phyloP scores from a whole-genome alignment of 37 sponge, comb jelly and placozoan genomes.

The Aplysina aerophoba region DNA sequence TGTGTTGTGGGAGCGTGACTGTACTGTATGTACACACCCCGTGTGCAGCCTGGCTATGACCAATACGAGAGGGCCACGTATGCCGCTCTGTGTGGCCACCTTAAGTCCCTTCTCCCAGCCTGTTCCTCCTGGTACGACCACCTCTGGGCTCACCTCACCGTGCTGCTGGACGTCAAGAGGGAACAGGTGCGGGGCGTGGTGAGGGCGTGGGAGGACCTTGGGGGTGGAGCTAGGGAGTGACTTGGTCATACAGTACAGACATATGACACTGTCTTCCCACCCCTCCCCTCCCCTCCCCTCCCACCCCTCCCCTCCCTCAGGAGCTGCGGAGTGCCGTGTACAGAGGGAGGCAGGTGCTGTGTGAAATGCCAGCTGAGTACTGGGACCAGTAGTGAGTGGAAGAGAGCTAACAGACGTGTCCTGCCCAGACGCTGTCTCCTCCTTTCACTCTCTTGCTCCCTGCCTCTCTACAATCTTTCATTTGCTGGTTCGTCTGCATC shows the following conservation, averaged over 20 bases:
- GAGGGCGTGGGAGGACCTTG: background rate
- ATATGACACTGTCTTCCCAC: too few relatives aligned
- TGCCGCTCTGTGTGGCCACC: slow-evolving; percentile 89
- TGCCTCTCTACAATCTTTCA: too few relatives aligned
- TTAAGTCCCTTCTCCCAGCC: slow-evolving; percentile 82
- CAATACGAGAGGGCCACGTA: slow-evolving; percentile 89
- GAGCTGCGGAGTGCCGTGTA: slow-evolving; percentile 27
- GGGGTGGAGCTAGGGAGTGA: background rate
- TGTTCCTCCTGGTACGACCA: slow-evolving; percentile 87
- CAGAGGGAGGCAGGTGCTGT: slow-evolving; percentile 21
- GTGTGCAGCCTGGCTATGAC: slow-evolving; percentile 52
- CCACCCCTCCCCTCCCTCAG: background rate
- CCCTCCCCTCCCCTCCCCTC: background rate
- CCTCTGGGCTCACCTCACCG: slow-evolving; percentile 94
- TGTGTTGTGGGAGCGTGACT: slow-evolving; percentile 33
- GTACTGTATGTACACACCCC: background rate
- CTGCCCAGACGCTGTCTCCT: background rate
- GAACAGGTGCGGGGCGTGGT: slow-evolving; percentile 66
- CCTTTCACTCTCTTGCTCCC: too few relatives aligned
- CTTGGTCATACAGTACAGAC: slow-evolving; percentile 7
- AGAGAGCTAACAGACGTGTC: background rate
- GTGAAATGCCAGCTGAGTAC: slow-evolving; percentile 65
- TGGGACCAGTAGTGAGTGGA: slow-evolving; percentile 57
- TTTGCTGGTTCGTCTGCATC: too few relatives aligned
- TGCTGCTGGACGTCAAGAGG: slow-evolving; percentile 82